A percentile compares a stretch with the other conserved stretches of the same genome.
These are phyloP conservation scores for Lethrus apterus DNA, from an alignment of 1,140 invertebrate species.

Conservation along the genomic window DNA sequence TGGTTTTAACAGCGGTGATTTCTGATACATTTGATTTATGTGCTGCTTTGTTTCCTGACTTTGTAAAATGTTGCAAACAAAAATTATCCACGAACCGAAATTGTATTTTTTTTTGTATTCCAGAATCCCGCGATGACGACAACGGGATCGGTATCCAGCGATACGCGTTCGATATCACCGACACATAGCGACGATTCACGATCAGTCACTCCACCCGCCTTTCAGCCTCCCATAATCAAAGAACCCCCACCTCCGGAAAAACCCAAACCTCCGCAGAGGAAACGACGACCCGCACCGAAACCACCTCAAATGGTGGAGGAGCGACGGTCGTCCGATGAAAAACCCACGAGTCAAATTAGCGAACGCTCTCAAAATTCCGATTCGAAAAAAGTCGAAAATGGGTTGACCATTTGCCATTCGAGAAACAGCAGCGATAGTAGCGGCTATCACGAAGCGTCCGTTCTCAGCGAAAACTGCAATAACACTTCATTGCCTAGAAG, in stretches of 20 bases:
- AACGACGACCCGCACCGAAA: slow-evolving; percentile 53
- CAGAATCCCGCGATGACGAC: slow-evolving; percentile 36
- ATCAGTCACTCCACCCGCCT: slow-evolving; percentile 34
- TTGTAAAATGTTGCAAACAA: not conserved
- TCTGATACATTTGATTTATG: too few relatives aligned
- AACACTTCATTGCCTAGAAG: slow-evolving; percentile 40
- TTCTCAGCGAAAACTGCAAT: slow-evolving; percentile 53
- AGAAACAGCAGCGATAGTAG: slow-evolving; percentile 69
- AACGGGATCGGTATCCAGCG: slow-evolving; percentile 38
- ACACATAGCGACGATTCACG: slow-evolving; percentile 38
- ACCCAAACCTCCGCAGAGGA: slow-evolving; percentile 46
- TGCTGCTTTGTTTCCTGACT: too few relatives aligned
- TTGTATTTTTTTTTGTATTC: slow-evolving; percentile 16
- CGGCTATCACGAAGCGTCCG: slow-evolving; percentile 66
- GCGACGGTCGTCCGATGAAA: slow-evolving; percentile 9
- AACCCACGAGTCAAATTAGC: slow-evolving; percentile 22
- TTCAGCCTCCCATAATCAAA: slow-evolving; percentile 20
- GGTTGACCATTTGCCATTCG: slow-evolving; percentile 54
- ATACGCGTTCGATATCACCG: slow-evolving; percentile 38
- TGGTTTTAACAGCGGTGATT: too few relatives aligned
- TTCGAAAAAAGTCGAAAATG: slow-evolving; percentile 23
- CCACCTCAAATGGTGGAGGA: slow-evolving; percentile 39
- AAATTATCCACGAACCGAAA: too few relatives aligned
- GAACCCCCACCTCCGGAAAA: slow-evolving; percentile 36
- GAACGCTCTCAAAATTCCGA: slow-evolving; percentile 17